These are phyloP conservation scores for Chloebia gouldiae DNA, from an alignment of 2,113 vertebrate species.

Conservation along the genomic window DNA sequence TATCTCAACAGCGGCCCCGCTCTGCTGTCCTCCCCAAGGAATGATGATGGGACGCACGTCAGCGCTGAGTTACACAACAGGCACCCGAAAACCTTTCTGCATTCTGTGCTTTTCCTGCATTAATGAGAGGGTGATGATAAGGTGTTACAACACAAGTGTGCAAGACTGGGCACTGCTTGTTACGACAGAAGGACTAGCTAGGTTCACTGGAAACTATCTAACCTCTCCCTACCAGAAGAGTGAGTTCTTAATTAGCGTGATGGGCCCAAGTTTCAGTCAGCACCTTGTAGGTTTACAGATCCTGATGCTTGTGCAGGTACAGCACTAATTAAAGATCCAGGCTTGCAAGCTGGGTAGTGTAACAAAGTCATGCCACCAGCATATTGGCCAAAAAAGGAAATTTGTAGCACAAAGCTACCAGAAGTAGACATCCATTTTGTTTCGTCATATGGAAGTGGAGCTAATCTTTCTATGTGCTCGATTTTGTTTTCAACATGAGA, in stretches of 20 bases:
- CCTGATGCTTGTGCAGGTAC: neutral
- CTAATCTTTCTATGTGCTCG: neutral
- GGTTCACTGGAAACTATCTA: neutral
- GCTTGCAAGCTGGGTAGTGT: neutral
- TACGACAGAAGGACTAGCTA: neutral
- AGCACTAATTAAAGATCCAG: neutral
- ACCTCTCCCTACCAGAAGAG: neutral
- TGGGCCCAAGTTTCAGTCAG: neutral
- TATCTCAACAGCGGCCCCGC: neutral
- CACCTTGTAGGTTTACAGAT: neutral
- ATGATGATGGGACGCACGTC: neutral
- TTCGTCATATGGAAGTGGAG: neutral
- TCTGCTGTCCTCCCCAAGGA: slow-evolving; percentile 1
- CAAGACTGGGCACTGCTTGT: slow-evolving; percentile 38
- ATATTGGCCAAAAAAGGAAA: neutral
- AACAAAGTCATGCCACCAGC: neutral
- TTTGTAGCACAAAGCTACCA: neutral
- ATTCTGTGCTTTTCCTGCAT: neutral
- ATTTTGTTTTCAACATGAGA: neutral
- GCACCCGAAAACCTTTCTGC: neutral
- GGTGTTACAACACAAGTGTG: neutral
- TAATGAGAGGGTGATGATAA: slow-evolving; percentile 67
- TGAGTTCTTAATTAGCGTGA: neutral
- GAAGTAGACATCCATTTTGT: neutral
- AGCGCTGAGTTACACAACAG: slow-evolving; percentile 7